These are phyloP conservation scores for Penelope pileata DNA, from an alignment of 2,113 vertebrate genomes.

Conservation along the genomic window DNA sequence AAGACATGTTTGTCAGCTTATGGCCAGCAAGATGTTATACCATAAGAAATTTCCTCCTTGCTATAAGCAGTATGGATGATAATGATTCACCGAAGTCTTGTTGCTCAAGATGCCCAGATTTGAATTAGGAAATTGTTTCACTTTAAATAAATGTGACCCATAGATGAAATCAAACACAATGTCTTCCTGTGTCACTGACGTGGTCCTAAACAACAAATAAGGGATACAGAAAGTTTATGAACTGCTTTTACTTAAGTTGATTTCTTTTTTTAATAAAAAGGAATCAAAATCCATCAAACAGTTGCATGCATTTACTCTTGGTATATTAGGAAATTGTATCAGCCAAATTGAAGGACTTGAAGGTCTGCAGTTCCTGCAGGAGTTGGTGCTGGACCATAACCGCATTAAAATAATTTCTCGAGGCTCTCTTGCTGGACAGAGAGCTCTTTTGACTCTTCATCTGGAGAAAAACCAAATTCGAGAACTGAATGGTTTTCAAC, in stretches of 20 bases:
- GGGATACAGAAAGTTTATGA: not conserved
- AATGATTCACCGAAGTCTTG: not conserved
- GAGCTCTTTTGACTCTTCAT: slow-evolving; percentile 78
- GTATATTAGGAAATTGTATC: slow-evolving; percentile 83
- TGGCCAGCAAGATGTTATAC: not conserved
- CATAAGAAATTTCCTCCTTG: not conserved
- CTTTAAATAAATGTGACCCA: not conserved
- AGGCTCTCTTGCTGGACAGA: slow-evolving; percentile 81
- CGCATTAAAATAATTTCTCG: slow-evolving; percentile 79
- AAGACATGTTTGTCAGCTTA: not conserved
- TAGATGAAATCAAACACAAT: not conserved
- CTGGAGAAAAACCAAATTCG: slow-evolving; percentile 85
- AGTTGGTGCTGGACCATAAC: slow-evolving; percentile 86
- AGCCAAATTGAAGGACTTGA: slow-evolving; percentile 87
- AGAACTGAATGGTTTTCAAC: slow-evolving; percentile 80
- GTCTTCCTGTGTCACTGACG: not conserved
- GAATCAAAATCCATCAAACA: not conserved
- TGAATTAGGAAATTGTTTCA: not conserved
- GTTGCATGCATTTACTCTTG: not conserved
- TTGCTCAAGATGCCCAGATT: not conserved
- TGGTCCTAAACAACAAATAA: not conserved
- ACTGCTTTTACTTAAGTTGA: not conserved
- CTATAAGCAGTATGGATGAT: not conserved
- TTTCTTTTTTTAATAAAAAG: not conserved
- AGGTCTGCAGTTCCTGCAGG: slow-evolving; percentile 78